Evolutionary conservation across 2,797 vertebrate genomes (phyloP), one percentile per base, ranked within the genome.

Genomic region (Galaxias olidus): DNA sequence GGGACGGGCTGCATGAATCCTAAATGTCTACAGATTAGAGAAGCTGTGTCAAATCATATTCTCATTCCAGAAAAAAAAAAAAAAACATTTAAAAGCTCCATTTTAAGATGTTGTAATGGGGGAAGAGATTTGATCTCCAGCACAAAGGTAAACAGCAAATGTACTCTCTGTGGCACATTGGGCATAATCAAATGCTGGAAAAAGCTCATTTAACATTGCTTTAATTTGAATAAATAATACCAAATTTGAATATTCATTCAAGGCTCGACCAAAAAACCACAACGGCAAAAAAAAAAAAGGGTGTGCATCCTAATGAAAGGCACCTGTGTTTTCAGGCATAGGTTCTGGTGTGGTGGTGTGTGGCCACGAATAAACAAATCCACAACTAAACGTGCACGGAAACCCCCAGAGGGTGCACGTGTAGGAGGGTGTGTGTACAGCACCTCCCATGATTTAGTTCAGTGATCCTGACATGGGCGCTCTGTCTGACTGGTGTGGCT

Each of bases 91-190:
- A 87, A 84, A 52, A 84, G 72, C 80, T 76, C 80, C 75, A 82
- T 85, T 90, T 86, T 86, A 86, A 86, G 85, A 79, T 72, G 80
- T 65, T 30, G 78, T 89, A 83, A 88, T 86, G 80, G 80, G 80
- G 83, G 87, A 91, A 87, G 80, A 87, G 88, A 91, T 92, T 90
- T 90, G 88, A 88, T 90, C 80, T 83, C 68, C 62, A 47, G 80
- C 75, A 83, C 66, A 89, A 87, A 90, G 77, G 82, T 86, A 87
- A 91, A 77, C 59, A 71, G 51, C 48, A 75, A 72, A 87, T 83
- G 82, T 63, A 44, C 69, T 80, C 84, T 83, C 80, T 66, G 68
- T 85, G 84, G 82, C 75, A 84, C 68, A 73, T 73, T 69, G 76
- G 76, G 74, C 61, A 69, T 63, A 79, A 87, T 87, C 81, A 90